Evolutionary conservation across 2,113 vertebrate species (phyloP).

Genomic region (Eubucco bourcierii): DNA sequence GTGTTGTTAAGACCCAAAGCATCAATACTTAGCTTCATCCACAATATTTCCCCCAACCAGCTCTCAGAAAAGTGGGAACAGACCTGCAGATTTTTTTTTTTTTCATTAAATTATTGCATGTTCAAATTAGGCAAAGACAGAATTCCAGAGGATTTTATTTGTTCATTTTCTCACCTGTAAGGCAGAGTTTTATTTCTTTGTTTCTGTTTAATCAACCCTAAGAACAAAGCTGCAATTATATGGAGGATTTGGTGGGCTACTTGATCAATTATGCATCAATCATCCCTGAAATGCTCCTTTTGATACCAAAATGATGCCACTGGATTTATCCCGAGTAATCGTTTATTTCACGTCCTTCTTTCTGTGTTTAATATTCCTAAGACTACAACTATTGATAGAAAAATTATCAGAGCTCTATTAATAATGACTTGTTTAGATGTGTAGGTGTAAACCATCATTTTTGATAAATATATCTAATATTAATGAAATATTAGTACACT

Average conservation of each 20-base stretch:
- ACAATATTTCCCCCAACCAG: not conserved
- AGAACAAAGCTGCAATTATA: not conserved
- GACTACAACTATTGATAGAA: not conserved
- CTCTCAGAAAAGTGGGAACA: not conserved
- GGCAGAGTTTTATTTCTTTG: not conserved
- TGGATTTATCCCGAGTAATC: not conserved
- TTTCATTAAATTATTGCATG: not conserved
- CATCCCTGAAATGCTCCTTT: not conserved
- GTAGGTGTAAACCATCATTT: not conserved
- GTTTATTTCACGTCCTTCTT: not conserved
- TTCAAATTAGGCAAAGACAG: not conserved
- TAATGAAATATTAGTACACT: slow-evolving; percentile 48
- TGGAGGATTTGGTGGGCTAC: not conserved
- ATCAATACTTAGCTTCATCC: not conserved
- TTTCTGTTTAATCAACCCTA: not conserved
- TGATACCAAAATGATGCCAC: not conserved
- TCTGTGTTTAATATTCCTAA: not conserved
- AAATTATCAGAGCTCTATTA: not conserved
- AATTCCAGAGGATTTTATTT: not conserved
- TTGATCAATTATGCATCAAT: not conserved
- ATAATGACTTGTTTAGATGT: not conserved
- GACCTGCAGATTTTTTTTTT: not conserved
- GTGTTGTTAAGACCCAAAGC: not conserved
- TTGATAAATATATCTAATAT: not conserved
- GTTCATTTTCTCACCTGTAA: not conserved